These are phyloP conservation scores for Bovichtus variegatus DNA, from an alignment of 2,797 vertebrate genomes.

Conservation along the genomic window DNA sequence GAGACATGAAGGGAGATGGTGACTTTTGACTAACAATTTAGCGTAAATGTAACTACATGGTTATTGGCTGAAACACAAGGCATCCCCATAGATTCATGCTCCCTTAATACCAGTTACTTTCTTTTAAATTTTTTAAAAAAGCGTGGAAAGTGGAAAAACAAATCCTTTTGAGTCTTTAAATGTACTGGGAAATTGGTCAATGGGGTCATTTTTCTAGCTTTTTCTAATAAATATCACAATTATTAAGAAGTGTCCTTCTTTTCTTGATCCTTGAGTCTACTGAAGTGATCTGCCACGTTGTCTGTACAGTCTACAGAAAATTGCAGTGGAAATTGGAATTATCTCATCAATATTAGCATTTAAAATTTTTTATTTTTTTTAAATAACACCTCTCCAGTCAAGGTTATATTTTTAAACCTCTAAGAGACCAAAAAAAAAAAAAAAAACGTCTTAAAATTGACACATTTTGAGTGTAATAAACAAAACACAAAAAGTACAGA, in stretches of 20 bases:
- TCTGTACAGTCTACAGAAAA: not conserved
- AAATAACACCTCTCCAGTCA: not conserved
- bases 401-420: not conserved
- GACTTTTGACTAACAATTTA: not conserved
- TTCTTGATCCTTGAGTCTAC: constrained; percentile 3
- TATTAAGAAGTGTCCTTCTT: not conserved
- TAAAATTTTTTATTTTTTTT: not conserved
- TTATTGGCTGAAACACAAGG: not conserved
- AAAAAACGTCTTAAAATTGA: not conserved
- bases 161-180: not conserved
- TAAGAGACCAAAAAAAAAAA: not conserved
- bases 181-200: not conserved
- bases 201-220: not conserved
- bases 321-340: not conserved
- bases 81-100: not conserved
- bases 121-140: not conserved
- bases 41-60: not conserved
- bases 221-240: not conserved
- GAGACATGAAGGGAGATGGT: not conserved
- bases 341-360: not conserved
- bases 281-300: not conserved
- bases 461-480: not conserved
- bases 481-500: not conserved
- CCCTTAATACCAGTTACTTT: not conserved
- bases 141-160: not conserved